These are phyloP conservation scores for Dolichomitus sp. DNA, from an alignment of 2,888 invertebrate species.

Conservation along the genomic window DNA sequence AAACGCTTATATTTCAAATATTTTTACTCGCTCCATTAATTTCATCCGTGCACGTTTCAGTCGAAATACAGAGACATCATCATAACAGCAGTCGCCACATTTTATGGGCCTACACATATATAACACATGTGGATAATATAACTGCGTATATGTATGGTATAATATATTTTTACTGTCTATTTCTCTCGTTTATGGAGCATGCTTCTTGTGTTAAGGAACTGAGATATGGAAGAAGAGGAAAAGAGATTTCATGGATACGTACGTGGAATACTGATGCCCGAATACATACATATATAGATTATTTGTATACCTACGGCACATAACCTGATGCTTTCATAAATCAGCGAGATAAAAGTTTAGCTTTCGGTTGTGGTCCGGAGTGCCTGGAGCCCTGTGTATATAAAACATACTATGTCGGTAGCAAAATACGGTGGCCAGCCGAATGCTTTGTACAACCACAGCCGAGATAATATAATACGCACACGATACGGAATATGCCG, in stretches of 20 bases:
- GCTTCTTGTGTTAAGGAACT: slow-evolving; percentile 2
- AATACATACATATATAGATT: not conserved
- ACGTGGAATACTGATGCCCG: not conserved
- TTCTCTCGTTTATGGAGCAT: not conserved
- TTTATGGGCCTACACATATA: not conserved
- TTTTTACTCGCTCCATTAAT: not conserved
- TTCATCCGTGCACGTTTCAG: not conserved
- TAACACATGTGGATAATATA: not conserved
- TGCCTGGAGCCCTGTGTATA: slow-evolving; percentile 4
- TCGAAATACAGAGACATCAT: not conserved
- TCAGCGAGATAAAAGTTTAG: slow-evolving; percentile 26
- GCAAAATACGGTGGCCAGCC: not conserved
- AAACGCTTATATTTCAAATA: not conserved
- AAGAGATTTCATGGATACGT: not conserved
- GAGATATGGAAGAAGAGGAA: slow-evolving; percentile 1
- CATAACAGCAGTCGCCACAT: not conserved
- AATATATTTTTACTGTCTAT: slow-evolving; percentile 4
- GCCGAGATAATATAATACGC: slow-evolving; percentile 9
- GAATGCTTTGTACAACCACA: not conserved
- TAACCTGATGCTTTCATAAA: slow-evolving; percentile 5
- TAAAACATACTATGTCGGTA: not conserved
- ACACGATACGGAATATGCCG: not conserved
- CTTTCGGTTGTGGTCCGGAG: not conserved
- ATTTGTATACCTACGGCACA: not conserved
- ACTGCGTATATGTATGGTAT: not conserved